Conservation (phyloP, 2,797 vertebrate genomes). For the Aplochiton taeniatus region DNA sequence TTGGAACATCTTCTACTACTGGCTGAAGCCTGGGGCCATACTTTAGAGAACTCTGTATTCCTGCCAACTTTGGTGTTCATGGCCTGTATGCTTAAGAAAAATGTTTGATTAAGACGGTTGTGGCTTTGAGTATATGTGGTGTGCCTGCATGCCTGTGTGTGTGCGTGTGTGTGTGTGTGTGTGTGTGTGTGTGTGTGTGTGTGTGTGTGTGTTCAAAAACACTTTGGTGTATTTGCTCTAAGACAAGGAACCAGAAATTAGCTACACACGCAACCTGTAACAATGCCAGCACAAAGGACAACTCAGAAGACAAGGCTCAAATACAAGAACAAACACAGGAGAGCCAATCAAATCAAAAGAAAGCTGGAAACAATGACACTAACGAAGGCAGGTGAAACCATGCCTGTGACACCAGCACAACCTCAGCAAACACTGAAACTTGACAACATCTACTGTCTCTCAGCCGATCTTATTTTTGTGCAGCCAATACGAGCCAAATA, state of each 20-base stretch:
- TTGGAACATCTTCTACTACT: conserved; percentile 46
- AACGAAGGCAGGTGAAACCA: too few relatives aligned
- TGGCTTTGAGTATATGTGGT: conserved; percentile 3
- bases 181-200: not conserved
- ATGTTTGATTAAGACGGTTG: not conserved
- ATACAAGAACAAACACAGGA: too few relatives aligned
- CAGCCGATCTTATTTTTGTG: too few relatives aligned
- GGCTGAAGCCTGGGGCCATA: not conserved
- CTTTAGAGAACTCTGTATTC: conserved; percentile 18
- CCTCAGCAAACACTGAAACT: conserved; percentile 38
- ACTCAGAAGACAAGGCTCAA: too few relatives aligned
- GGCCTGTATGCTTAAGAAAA: conserved; percentile 17
- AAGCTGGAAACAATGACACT: not conserved
- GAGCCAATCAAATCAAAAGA: too few relatives aligned
- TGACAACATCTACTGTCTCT: too few relatives aligned
- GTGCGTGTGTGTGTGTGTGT: not conserved
- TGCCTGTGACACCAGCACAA: conserved; percentile 26
- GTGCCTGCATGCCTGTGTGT: conserved; percentile 1
- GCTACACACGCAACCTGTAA: conserved; percentile 7
- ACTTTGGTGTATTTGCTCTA: too few relatives aligned
- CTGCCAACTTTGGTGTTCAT: conserved; percentile 21
- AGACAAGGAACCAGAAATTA: too few relatives aligned
- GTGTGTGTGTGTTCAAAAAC: not conserved
- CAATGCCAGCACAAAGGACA: too few relatives aligned
- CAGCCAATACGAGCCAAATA: too few relatives aligned